These are phyloP conservation scores for Campodea augens DNA, from an alignment of 1,140 invertebrate genomes.

Conservation along the genomic window DNA sequence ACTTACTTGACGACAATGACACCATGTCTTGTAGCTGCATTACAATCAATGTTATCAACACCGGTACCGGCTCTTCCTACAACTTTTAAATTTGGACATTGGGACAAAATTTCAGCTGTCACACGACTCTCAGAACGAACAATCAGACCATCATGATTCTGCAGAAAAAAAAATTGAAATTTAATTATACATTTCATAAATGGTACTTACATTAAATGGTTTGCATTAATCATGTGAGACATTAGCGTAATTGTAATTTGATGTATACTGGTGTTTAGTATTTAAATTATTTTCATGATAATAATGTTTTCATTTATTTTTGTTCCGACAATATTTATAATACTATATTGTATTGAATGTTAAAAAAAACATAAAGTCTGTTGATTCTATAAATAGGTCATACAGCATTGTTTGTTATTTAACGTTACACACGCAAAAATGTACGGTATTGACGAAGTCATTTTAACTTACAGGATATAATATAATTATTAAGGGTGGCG, in stretches of 20 bases:
- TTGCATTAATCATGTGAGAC: not conserved
- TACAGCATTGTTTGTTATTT: no score
- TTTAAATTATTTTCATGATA: not conserved
- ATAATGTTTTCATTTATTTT: not conserved
- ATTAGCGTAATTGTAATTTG: not conserved
- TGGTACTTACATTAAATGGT: not conserved
- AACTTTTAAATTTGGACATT: conserved; percentile 53
- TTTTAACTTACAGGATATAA: no score
- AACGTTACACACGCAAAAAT: no score
- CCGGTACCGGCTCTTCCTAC: conserved; percentile 91
- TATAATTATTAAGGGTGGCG: no score
- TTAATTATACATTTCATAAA: not conserved
- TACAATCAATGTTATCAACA: conserved; percentile 90
- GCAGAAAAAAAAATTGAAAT: conserved; percentile 16
- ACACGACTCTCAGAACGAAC: conserved; percentile 93
- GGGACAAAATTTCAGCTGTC: conserved; percentile 68
- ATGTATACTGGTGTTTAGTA: not conserved
- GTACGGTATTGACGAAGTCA: no score
- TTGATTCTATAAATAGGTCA: no score
- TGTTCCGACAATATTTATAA: no score
- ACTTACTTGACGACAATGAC: conserved; percentile 88
- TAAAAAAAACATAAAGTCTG: no score
- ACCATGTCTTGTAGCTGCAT: conserved; percentile 62
- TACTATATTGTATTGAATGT: no score
- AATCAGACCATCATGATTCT: conserved; percentile 82